These are phyloP conservation scores for Ophioninae sp. DNA, from an alignment of 2,888 invertebrate genomes.

Conservation along the genomic window DNA sequence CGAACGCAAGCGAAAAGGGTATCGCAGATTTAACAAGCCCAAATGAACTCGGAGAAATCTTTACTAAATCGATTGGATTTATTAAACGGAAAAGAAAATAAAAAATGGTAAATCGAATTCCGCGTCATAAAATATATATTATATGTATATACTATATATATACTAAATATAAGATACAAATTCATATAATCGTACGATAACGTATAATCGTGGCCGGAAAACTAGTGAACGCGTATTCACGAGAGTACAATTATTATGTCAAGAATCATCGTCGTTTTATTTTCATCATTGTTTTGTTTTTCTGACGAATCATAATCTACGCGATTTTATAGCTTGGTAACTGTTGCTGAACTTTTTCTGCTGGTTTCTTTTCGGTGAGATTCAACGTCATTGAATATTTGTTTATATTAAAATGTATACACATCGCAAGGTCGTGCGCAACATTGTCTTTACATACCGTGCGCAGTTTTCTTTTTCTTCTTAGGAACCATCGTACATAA, in stretches of 20 bases:
- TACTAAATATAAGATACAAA: constrained; percentile 56
- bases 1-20: constrained; percentile 6
- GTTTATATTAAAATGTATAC: constrained; percentile 44
- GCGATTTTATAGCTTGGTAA: constrained; percentile 42
- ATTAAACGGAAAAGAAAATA: constrained; percentile 12
- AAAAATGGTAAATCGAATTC: constrained; percentile 14
- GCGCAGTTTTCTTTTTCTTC: constrained; percentile 46
- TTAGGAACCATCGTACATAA: constrained; percentile 64
- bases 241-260: constrained; percentile 55
- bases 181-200: constrained; percentile 64
- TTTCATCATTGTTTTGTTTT: constrained; percentile 36
- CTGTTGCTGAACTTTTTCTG: constrained; percentile 30
- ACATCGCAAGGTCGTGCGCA: constrained; percentile 52
- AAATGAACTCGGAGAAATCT: background rate
- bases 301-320: constrained; percentile 45
- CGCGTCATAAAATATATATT: constrained; percentile 59
- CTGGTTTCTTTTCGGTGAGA: constrained; percentile 5
- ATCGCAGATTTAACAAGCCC: constrained; percentile 6
- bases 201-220: constrained; percentile 51
- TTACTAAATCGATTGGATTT: background rate
- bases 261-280: background rate
- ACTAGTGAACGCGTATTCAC: constrained; percentile 64
- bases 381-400: constrained; percentile 24
- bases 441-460: constrained; percentile 34
- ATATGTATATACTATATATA: constrained; percentile 63